Conservation (phyloP, 23 tunicate species). For the Oikopleura dioica region DNA sequence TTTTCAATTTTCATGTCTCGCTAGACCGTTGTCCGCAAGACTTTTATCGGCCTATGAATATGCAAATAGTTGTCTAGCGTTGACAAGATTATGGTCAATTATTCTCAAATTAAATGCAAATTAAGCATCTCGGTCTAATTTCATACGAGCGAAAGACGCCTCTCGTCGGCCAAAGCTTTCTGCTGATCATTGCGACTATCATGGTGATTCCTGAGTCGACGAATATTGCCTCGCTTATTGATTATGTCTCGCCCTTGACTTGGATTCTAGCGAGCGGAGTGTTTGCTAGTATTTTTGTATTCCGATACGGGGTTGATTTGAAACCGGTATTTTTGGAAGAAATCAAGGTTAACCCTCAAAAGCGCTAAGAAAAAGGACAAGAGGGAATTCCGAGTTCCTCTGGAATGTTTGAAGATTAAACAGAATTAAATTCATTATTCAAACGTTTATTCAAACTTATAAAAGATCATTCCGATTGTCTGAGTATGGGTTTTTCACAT, state of each 20-base stretch:
- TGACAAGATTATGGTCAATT: too few species aligned
- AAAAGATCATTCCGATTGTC: background rate
- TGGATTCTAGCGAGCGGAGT: background rate
- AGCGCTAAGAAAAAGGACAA: too few species aligned
- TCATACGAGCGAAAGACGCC: background rate
- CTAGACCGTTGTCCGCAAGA: too few species aligned
- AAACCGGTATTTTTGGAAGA: background rate
- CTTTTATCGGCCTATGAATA: too few species aligned
- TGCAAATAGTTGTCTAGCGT: too few species aligned
- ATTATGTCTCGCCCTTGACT: background rate
- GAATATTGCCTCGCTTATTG: background rate
- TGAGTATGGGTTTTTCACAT: too few species aligned
- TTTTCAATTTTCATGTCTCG: background rate
- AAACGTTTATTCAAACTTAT: background rate
- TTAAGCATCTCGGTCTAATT: background rate
- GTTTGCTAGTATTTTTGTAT: background rate
- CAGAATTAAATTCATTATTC: background rate
- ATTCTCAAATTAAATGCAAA: too few species aligned
- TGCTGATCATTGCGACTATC: background rate
- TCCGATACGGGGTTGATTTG: background rate
- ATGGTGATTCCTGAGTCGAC: background rate
- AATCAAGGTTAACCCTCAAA: background rate
- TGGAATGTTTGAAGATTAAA: background rate
- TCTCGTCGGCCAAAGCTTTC: background rate
- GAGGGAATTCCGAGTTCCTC: background rate